These are phyloP conservation scores for Hoplias malabaricus DNA, from an alignment of 2,113 vertebrate species.

Conservation along the genomic window DNA sequence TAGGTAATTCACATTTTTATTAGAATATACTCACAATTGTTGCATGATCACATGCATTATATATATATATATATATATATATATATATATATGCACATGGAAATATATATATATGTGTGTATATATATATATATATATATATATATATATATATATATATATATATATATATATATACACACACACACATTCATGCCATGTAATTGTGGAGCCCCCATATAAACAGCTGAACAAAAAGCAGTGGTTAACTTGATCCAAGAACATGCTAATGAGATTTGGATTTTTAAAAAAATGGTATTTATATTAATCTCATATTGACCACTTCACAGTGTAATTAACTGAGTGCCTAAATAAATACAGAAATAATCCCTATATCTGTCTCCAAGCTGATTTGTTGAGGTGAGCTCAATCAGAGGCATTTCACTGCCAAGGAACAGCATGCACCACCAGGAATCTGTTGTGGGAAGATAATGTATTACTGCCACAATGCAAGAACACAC, in stretches of 20 bases:
- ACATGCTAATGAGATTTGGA: background rate
- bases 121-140: no score
- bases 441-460: background rate
- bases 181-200: no score
- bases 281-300: background rate
- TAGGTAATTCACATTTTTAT: no score
- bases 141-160: no score
- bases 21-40: no score
- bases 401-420: background rate
- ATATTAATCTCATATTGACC: background rate
- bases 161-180: no score
- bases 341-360: background rate
- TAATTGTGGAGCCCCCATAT: no score
- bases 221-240: background rate
- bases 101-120: no score
- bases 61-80: no score
- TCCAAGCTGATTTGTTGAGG: background rate
- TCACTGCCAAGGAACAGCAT: background rate
- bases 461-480: background rate
- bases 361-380: background rate
- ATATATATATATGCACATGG: no score
- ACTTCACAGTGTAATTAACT: background rate
- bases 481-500: background rate
- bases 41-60: no score
- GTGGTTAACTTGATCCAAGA: background rate